Evolutionary conservation across 2,113 vertebrate species (phyloP).

Genomic region (Brachionichthys hirsutus): DNA sequence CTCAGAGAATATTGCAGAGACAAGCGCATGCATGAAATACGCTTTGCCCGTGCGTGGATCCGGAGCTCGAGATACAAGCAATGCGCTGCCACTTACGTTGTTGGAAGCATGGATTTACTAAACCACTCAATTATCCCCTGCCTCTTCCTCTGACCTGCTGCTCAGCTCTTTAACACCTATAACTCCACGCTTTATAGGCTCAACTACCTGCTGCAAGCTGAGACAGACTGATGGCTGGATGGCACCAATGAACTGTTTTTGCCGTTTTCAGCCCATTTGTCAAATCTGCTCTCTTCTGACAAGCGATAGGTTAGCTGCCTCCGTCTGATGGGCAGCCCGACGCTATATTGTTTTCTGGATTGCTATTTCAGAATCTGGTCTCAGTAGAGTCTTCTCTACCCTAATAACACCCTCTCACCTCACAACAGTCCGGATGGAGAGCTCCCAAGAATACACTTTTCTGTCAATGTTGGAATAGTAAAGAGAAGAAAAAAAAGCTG

Average conservation of each 20-base stretch:
- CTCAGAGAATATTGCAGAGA: slow-evolving; percentile 53
- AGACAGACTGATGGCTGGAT: slow-evolving; percentile 69
- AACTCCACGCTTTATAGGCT: slow-evolving; percentile 69
- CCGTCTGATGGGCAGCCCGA: slow-evolving; percentile 50
- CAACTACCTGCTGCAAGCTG: slow-evolving; percentile 64
- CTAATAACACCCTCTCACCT: slow-evolving; percentile 19
- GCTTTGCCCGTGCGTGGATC: slow-evolving; percentile 28
- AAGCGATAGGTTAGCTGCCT: slow-evolving; percentile 51
- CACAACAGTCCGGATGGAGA: slow-evolving; percentile 5
- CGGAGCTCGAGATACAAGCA: slow-evolving; percentile 38
- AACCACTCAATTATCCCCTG: slow-evolving; percentile 67
- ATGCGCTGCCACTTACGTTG: slow-evolving; percentile 49
- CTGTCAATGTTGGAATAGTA: slow-evolving; percentile 31
- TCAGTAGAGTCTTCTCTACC: slow-evolving; percentile 40
- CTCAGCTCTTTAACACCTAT: slow-evolving; percentile 64
- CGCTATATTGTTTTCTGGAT: slow-evolving; percentile 53
- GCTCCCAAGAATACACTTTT: slow-evolving; percentile 11
- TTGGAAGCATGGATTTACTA: slow-evolving; percentile 64
- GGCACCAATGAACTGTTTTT: slow-evolving; percentile 73
- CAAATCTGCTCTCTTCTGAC: slow-evolving; percentile 60
- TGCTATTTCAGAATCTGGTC: slow-evolving; percentile 51
- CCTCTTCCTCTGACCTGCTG: slow-evolving; percentile 58
- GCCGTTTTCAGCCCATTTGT: slow-evolving; percentile 67
- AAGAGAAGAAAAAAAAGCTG: not conserved
- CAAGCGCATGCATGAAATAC: slow-evolving; percentile 44